Conservation (phyloP, 2,888 invertebrate genomes). For the Scelioninae gen. 2 region DNA sequence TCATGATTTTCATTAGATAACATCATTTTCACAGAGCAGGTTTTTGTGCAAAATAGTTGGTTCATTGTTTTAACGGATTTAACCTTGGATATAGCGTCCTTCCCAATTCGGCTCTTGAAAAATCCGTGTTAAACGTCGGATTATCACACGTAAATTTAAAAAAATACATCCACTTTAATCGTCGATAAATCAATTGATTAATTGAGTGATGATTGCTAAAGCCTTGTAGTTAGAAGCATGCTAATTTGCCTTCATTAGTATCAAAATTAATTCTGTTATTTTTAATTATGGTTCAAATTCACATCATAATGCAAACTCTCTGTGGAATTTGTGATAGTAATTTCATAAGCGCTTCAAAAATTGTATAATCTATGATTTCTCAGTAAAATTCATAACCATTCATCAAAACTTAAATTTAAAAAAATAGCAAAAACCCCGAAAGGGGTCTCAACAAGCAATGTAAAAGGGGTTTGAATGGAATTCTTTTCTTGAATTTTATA, state of each 20-base stretch:
- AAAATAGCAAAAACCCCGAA: too few relatives aligned
- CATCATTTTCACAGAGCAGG: constrained; percentile 25
- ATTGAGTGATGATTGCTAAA: constrained; percentile 28
- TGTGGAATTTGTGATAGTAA: too few relatives aligned
- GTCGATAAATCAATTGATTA: constrained; percentile 14
- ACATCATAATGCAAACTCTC: too few relatives aligned
- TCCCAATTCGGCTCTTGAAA: constrained; percentile 70
- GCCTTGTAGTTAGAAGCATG: constrained; percentile 35
- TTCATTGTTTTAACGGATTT: constrained; percentile 23
- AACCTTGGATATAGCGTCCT: constrained; percentile 67
- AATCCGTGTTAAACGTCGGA: constrained; percentile 31
- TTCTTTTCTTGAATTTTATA: too few relatives aligned
- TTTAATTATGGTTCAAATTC: too few relatives aligned
- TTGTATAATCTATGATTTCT: too few relatives aligned
- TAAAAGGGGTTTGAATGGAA: too few relatives aligned
- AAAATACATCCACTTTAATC: constrained; percentile 11
- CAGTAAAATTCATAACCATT: too few relatives aligned
- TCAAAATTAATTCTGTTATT: constrained; percentile 8
- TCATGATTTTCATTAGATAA: constrained; percentile 17
- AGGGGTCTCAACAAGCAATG: too few relatives aligned
- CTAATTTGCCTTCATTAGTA: constrained; percentile 13
- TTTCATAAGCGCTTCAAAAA: too few relatives aligned
- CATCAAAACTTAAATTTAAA: too few relatives aligned
- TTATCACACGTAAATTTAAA: constrained; percentile 34
- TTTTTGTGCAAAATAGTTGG: constrained; percentile 23